Percentiles rank a stretch among this genome's conserved stretches.
Conservation (phyloP, 1,140 invertebrate species). For the Trissolcus basalis region DNA sequence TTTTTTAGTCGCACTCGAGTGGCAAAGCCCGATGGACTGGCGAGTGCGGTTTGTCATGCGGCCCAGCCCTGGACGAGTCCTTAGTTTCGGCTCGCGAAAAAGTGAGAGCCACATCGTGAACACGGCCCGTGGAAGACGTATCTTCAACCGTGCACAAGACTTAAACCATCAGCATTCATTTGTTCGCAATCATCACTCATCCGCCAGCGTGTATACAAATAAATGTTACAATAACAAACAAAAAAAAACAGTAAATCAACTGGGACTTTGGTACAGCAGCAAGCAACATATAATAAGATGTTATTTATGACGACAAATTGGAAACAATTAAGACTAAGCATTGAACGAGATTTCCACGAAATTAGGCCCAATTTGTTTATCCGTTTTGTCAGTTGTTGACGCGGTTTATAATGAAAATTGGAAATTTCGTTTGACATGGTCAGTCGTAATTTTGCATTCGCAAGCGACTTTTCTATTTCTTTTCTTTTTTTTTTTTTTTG, state of each 20-base stretch:
- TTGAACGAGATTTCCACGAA: constrained; percentile 9
- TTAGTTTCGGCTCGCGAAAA: constrained; percentile 71
- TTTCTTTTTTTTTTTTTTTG: constrained; percentile 6
- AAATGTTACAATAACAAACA: constrained; percentile 39
- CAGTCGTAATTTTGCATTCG: background rate
- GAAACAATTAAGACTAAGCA: constrained; percentile 1
- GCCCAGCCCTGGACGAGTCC: constrained; percentile 70
- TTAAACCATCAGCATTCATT: constrained; percentile 71
- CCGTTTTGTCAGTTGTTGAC: too few species aligned
- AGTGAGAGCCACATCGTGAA: constrained; percentile 73
- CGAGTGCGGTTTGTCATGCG: constrained; percentile 78
- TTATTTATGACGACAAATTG: background rate
- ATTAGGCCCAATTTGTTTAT: too few species aligned
- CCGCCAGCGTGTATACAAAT: constrained; percentile 36
- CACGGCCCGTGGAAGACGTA: constrained; percentile 33
- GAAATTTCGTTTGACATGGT: constrained; percentile 13
- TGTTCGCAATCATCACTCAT: constrained; percentile 63
- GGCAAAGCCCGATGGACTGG: constrained; percentile 86
- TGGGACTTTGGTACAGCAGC: too few species aligned
- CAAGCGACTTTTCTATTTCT: background rate
- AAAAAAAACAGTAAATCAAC: constrained; percentile 13
- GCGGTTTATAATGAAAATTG: background rate
- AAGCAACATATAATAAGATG: too few species aligned
- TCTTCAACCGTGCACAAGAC: constrained; percentile 71
- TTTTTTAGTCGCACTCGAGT: constrained; percentile 84